Base-by-base conservation (phyloP, 2,797 vertebrate genomes). In the Perodicticus potto region DNA sequence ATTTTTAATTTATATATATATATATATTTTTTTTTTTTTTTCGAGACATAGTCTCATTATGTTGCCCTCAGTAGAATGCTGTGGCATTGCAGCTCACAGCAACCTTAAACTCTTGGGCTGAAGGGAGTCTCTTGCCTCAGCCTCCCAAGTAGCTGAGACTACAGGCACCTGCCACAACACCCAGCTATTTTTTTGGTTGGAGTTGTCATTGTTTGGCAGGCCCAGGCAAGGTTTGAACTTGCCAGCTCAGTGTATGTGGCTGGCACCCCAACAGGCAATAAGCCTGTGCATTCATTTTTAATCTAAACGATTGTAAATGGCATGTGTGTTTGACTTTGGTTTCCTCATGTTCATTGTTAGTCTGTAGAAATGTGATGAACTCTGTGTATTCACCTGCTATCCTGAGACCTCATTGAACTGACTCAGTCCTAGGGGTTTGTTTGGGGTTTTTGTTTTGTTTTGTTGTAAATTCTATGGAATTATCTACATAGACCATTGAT, bases 161-260 rank as follows among this genome's bases (percentile, higher is more conserved):
- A 37, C 69, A 70, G 69, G 34, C 2, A 0, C 8, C 1, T 2
- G 19, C 34, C 69, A 70, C 69, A 20, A 70, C 0, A 2, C 34
- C 34, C 11, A 2, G 34, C 69, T 70, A 70, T n/a, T 43, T 43
- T 43, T 43, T 43, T 43, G 43, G 43, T 43, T 43, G 43, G 43
- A 43, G 43, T 43, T 43, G 43, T 43, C 43, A 43, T 43, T 43
- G 43, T 43, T 43, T 43, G 43, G 43, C 43, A 43, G 43, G 43
- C 43, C 43, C 7, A 43, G 43, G 43, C 43, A 4, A 7, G 43
- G 43, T 43, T 43, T 43, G 43, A n/a, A n/a, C n/a, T n/a, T n/a
- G n/a, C n/a, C n/a, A n/a, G n/a, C n/a, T n/a, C n/a, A 43, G 43
- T 43, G 43, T 43, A 43, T 43, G 43, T 43, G 43, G 43, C 43